Percentiles rank a stretch among this genome's conserved stretches.
Conservation (phyloP, 2,888 invertebrate genomes). For the Eudemis profundana region DNA sequence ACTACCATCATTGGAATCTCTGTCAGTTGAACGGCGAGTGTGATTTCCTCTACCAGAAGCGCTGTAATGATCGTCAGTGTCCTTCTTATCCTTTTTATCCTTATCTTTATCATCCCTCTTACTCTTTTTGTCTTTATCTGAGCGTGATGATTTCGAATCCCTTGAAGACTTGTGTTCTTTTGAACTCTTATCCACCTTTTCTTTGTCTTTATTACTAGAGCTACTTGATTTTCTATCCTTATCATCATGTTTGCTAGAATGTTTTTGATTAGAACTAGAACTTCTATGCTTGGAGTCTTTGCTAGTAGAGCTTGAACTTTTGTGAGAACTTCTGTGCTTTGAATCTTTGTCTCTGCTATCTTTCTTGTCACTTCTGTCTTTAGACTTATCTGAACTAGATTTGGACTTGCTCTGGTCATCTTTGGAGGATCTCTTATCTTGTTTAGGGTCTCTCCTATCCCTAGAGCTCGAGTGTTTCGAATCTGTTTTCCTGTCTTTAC, state of each 20-base stretch:
- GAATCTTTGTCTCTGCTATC: slow-evolving; percentile 75
- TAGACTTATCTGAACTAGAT: slow-evolving; percentile 63
- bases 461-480: slow-evolving; percentile 74
- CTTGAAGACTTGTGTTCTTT: slow-evolving; percentile 62
- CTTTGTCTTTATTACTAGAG: slow-evolving; percentile 70
- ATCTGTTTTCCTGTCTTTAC: slow-evolving; percentile 72
- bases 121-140: slow-evolving; percentile 77
- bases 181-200: slow-evolving; percentile 66
- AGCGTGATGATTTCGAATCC: slow-evolving; percentile 73
- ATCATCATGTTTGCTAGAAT: slow-evolving; percentile 70
- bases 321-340: slow-evolving; percentile 73
- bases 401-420: slow-evolving; percentile 71
- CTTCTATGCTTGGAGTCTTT: slow-evolving; percentile 72
- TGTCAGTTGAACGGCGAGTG: slow-evolving; percentile 90
- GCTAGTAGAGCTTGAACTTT: slow-evolving; percentile 67
- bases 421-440: slow-evolving; percentile 71
- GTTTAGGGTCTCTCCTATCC: slow-evolving; percentile 63
- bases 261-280: slow-evolving; percentile 67
- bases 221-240: slow-evolving; percentile 68
- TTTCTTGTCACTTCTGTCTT: slow-evolving; percentile 70
- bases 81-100: slow-evolving; percentile 81
- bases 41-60: slow-evolving; percentile 87
- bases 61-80: slow-evolving; percentile 89
- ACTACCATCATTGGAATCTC: slow-evolving; percentile 92
- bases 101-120: slow-evolving; percentile 73